Evolutionary conservation across 1,140 invertebrate species (phyloP), one percentile per base, ranked within the genome.

Genomic region (Phortica variegata): DNA sequence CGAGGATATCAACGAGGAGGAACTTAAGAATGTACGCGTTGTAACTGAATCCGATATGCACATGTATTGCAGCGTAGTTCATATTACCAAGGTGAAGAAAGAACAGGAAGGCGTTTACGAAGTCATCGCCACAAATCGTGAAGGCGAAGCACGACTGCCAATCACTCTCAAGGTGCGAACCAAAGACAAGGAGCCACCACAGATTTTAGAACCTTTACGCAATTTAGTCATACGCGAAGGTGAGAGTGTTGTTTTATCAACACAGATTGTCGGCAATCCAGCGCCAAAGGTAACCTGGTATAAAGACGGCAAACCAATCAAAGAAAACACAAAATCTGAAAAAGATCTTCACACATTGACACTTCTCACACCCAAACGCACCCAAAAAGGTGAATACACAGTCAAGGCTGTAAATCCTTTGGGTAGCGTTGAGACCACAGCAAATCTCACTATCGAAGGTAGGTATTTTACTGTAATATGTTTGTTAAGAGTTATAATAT

Each of bases 91-190:
- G 60, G 85, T 90, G 0, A 81, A 83, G 49, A 89, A 88, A 54
- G 77, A 75, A 31, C 90, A 95, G 77, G 90, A 93, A 77, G 95
- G 94, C 17, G 84, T 80, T 10, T 97, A 95, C 72, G 90, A 92
- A 61, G 87, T 95, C 4, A 77, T 89, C 21, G 91, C 93, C 4
- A 88, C 86, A 42, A 97, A 95, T 71, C 82, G 89, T 55, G 92
- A 95, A 77, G 95, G 94, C 17, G 90, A 95, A 81, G 85, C 91
- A 12, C 84, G 83, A 38, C 82, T 92, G 37, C 86, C 87, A 44
- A 88, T 94, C 38, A 85, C 85, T 9, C 73, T 97, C 0, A 93
- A 92, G 78, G 87, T 90, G 54, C 86, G 84, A 73, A 89, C 88
- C n/a, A 81, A 81, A 4, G 81, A 86, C 47, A 84, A 84, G 60